A percentile compares a stretch with the other conserved stretches of the same genome.
phyloP scores from a whole-genome alignment of 2,888 invertebrate species.

The Bhutanitis thaidina region DNA sequence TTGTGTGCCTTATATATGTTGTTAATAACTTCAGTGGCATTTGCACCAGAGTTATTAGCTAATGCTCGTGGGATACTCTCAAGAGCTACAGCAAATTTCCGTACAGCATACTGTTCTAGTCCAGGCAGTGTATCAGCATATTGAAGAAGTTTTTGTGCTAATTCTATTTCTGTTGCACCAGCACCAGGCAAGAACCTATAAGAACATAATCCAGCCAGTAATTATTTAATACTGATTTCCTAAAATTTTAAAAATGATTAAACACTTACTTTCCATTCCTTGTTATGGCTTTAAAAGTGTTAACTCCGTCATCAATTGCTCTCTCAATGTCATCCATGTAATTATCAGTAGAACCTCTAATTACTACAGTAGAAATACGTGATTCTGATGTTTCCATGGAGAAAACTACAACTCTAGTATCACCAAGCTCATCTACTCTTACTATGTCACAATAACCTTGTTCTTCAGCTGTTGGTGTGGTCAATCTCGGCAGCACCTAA shows the following conservation, averaged over 20 bases:
- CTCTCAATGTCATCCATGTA: conserved; percentile 99
- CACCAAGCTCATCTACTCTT: conserved; percentile 95
- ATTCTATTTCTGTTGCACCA: conserved; percentile 96
- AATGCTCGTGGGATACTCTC: conserved; percentile 95
- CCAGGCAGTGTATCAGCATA: conserved; percentile 96
- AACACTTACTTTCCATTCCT: conserved; percentile 80
- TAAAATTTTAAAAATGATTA: background rate
- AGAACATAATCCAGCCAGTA: background rate
- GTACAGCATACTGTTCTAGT: conserved; percentile 97
- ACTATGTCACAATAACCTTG: conserved; percentile 95
- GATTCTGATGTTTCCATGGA: conserved; percentile 90
- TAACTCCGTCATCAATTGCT: conserved; percentile 99
- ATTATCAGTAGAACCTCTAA: conserved; percentile 98
- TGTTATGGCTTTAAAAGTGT: conserved; percentile 96
- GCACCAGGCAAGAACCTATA: conserved; percentile 92
- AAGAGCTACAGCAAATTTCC: conserved; percentile 94
- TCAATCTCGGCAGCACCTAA: conserved; percentile 82
- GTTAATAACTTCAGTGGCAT: conserved; percentile 91
- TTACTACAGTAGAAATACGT: conserved; percentile 94
- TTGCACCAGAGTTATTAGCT: conserved; percentile 96
- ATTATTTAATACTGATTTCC: background rate
- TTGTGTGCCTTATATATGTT: conserved; percentile 97
- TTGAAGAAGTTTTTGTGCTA: conserved; percentile 91
- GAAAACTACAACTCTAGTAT: conserved; percentile 96
- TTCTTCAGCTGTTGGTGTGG: conserved; percentile 92